Evolutionary conservation across 2,888 invertebrate genomes (phyloP), one percentile per base, ranked within the genome.

Genomic region (Bombyx huttoni): DNA sequence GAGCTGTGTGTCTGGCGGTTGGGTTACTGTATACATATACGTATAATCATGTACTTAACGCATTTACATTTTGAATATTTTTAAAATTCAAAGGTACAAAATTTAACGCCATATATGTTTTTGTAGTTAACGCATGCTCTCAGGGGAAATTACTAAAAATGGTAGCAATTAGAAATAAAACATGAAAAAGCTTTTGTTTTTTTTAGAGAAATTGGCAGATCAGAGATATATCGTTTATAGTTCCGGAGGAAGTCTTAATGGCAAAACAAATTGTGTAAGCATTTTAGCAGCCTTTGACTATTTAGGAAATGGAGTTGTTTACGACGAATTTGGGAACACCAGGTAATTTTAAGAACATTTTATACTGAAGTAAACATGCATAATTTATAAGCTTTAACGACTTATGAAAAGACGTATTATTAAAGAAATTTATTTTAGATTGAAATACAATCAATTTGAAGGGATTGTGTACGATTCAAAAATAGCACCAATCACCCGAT

Each of bases 401-500:
- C 3, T 48, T 34, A 13, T 48, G 6, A 46, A 24, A 33, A 48
- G 14, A 49, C 50, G 14, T 9, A 47, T 47, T 35, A 14, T 49
- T 7, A 10, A 51, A 51, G 6, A 1, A 49, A 51, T 54, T 50
- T 47, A 46, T 57, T 51, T 12, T 61, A 82, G 80, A 55, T 52
- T 82, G 7, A 81, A 79, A 57, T 81, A 76, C 55, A 81, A 81
- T 48, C 81, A 81, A 55, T 64, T 67, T 0, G 80, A 78, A 53
- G 81, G 81, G 0, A 45, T 71, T 0, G 14, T 78, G 13, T 51
- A 73, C 1, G 81, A 81, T 51, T 46, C 57, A 2, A 69, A 68
- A 33, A 62, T 80, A 34, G 74, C 67, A 1, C 61, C 76, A 1
- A 64, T 64, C 0, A 56, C 68, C 13, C 63, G 56, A 6, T 81